Evolutionary conservation across 2,888 invertebrate species (phyloP), one percentile per base, ranked within the genome.

Genomic region (Baronia brevicornis): DNA sequence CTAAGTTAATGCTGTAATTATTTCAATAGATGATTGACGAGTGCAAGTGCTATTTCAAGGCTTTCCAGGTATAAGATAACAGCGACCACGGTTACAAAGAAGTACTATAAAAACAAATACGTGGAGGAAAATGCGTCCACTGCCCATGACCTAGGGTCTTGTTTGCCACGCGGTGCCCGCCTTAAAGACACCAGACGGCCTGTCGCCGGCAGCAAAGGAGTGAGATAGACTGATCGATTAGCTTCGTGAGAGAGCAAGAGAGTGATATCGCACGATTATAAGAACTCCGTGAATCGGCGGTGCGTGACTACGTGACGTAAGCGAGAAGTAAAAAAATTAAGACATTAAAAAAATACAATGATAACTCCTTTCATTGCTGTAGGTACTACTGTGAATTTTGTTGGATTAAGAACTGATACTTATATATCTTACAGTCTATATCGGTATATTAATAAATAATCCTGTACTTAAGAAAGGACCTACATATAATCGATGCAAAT

Each of bases 101-200:
- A 56, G 43, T 39, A 43, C 36, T 29, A 55, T 44, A 38, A 44
- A 24, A 41, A 25, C 39, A 37, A 42, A 38, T 43, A 43, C 42
- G 43, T 58, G 52, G 54, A 60, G 65, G 54, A 82, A 78, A 77
- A 75, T 72, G 60, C 63, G 67, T 73, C 66, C 73, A 78, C 63
- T 53, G 71, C 59, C 64, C 65, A 51, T 72, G 72, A 72, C 68
- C 68, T 75, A 78, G 74, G 72, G 79, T 77, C 78, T 73, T 61
- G 63, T 78, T 79, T 78, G 64, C 77, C 50, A 57, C 60, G 69
- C 59, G 55, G 53, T 65, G 60, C 61, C 57, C 63, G 74, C 48
- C 63, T n/a, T 63, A 66, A 69, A 67, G 63, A 59, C 55, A 69
- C 68, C 84, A 84, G 84, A 84, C 84, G 64, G 84, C 82, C 66